A percentile compares a stretch with the other conserved stretches of the same genome.
These are phyloP conservation scores for Ceratina japonica DNA, from an alignment of 1,140 invertebrate species.

Conservation along the genomic window DNA sequence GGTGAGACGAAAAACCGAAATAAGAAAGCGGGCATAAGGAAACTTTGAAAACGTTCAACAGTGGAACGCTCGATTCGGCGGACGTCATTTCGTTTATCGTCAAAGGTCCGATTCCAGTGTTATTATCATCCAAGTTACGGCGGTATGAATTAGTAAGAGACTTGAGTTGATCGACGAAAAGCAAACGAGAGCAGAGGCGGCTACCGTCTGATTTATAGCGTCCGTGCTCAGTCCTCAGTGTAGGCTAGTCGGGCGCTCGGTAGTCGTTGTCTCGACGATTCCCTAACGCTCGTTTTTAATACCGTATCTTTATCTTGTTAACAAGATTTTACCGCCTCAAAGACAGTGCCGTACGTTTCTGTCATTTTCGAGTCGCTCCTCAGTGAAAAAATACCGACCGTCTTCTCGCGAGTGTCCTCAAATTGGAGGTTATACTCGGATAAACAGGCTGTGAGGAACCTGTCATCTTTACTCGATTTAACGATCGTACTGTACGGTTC, in stretches of 20 bases:
- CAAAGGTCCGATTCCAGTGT: neutral
- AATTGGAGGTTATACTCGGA: slow-evolving; percentile 2
- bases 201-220: slow-evolving; percentile 68
- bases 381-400: neutral
- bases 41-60: neutral
- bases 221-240: slow-evolving; percentile 79
- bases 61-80: neutral
- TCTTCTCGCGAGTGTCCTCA: too few species aligned
- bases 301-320: neutral
- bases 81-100: neutral
- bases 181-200: slow-evolving; percentile 48
- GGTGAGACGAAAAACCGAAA: neutral
- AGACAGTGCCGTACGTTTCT: neutral
- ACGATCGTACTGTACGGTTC: neutral
- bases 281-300: neutral
- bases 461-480: neutral
- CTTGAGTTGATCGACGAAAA: slow-evolving; percentile 61
- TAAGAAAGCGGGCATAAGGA: neutral
- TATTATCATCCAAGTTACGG: slow-evolving; percentile 30
- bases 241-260: slow-evolving; percentile 78
- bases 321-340: neutral
- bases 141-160: slow-evolving; percentile 74
- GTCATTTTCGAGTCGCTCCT: neutral
- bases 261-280: slow-evolving; percentile 58
- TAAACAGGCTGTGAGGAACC: slow-evolving; percentile 13